phyloP scores from a whole-genome alignment of 2,888 invertebrate species.

The Alitta virens region DNA sequence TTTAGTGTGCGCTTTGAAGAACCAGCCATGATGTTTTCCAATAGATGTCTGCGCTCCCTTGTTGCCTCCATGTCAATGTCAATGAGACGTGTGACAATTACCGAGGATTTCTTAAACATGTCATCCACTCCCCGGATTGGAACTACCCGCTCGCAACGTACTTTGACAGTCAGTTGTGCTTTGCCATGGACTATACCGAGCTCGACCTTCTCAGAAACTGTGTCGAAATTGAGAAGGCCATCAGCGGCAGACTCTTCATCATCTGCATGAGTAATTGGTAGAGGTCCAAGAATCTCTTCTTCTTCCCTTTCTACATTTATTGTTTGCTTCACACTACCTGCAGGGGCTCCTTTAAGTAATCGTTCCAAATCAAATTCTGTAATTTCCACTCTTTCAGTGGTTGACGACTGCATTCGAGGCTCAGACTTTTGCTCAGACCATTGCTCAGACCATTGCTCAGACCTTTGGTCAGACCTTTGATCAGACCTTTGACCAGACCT shows the following conservation, averaged over 20 bases:
- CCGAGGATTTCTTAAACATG: constrained; percentile 53
- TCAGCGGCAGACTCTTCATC: constrained; percentile 14
- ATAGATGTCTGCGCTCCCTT: constrained; percentile 46
- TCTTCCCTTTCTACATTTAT: constrained; percentile 35
- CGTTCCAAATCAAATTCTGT: constrained; percentile 12
- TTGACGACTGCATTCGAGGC: too few species aligned
- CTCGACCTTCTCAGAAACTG: constrained; percentile 36
- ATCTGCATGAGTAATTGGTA: constrained; percentile 22
- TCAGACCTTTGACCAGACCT: too few species aligned
- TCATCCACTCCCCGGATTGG: constrained; percentile 51
- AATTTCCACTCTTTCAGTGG: too few species aligned
- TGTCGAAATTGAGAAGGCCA: constrained; percentile 32
- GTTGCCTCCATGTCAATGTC: constrained; percentile 54
- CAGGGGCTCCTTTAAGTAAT: constrained; percentile 19
- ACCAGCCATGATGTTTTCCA: constrained; percentile 40
- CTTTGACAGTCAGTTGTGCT: constrained; percentile 39
- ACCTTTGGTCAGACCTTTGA: too few species aligned
- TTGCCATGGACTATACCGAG: constrained; percentile 28
- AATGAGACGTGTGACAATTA: constrained; percentile 52
- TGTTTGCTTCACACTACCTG: constrained; percentile 30
- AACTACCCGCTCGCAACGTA: constrained; percentile 51
- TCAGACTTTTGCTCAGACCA: too few species aligned
- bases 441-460: too few species aligned
- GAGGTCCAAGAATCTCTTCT: constrained; percentile 33
- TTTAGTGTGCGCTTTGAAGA: background rate